Conservation (phyloP, 2,888 invertebrate genomes). For the Melanostoma mellinum region DNA sequence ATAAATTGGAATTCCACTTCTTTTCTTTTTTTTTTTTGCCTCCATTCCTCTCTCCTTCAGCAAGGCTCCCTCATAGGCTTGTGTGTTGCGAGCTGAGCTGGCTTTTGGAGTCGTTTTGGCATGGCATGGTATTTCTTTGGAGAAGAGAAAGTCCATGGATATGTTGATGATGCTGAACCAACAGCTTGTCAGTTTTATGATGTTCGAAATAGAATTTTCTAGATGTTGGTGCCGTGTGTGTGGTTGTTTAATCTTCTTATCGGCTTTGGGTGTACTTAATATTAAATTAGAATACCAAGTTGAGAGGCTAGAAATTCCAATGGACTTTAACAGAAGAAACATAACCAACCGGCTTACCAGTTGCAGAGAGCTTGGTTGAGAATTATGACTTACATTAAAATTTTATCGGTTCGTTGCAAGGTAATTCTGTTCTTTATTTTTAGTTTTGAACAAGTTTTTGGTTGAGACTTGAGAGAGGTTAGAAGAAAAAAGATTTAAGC, state of each 20-base stretch:
- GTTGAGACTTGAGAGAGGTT: no score
- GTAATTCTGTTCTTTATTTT: slow-evolving; percentile 10
- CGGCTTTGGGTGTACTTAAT: slow-evolving; percentile 53
- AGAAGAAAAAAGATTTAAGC: no score
- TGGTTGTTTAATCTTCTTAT: slow-evolving; percentile 58
- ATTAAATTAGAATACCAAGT: slow-evolving; percentile 46
- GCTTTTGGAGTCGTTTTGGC: background rate
- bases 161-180: slow-evolving; percentile 31
- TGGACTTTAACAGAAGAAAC: background rate
- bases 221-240: slow-evolving; percentile 37
- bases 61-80: slow-evolving; percentile 2
- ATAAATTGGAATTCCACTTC: slow-evolving; percentile 70
- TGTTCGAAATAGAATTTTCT: slow-evolving; percentile 56
- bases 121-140: slow-evolving; percentile 3
- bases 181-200: slow-evolving; percentile 50
- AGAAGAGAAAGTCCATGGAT: slow-evolving; percentile 57
- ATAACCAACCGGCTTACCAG: slow-evolving; percentile 39
- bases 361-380: background rate
- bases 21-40: background rate
- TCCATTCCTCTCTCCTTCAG: background rate
- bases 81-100: background rate
- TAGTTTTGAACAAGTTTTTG: background rate
- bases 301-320: slow-evolving; percentile 9
- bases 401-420: slow-evolving; percentile 11
- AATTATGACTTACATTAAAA: slow-evolving; percentile 32